Conservation (phyloP, 1,140 invertebrate species). For the Macrocentrus cingulum region DNA sequence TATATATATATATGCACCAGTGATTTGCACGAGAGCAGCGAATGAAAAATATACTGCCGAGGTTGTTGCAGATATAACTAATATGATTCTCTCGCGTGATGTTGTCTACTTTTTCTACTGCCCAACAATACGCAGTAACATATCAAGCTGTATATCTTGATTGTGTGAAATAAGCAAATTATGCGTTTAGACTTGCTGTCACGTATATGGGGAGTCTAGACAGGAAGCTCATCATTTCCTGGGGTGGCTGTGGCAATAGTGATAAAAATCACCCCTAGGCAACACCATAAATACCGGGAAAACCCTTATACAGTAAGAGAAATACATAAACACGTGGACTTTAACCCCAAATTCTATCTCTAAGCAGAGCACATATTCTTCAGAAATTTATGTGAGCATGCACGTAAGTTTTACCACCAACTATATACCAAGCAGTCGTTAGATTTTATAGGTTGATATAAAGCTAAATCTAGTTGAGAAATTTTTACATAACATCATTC, state of each 20-base stretch:
- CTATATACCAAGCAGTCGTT: background rate
- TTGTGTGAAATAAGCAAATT: background rate
- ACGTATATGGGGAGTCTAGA: slow-evolving; percentile 12
- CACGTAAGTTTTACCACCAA: background rate
- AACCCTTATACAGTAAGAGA: too few species aligned
- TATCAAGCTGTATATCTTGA: slow-evolving; percentile 3
- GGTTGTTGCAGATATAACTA: slow-evolving; percentile 19
- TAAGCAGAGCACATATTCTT: background rate
- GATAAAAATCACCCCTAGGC: slow-evolving; percentile 1
- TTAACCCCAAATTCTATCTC: background rate
- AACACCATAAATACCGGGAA: background rate
- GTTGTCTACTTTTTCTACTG: slow-evolving; percentile 6
- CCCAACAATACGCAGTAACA: background rate
- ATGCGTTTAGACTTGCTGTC: background rate
- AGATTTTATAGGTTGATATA: background rate
- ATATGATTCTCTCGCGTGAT: slow-evolving; percentile 21
- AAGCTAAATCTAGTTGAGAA: background rate
- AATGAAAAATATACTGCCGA: slow-evolving; percentile 25
- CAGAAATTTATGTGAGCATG: background rate
- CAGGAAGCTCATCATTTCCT: slow-evolving; percentile 15
- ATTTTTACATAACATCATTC: too few species aligned
- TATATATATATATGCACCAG: background rate
- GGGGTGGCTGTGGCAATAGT: slow-evolving; percentile 3
- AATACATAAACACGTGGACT: background rate
- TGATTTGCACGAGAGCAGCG: slow-evolving; percentile 19